phyloP scores from a whole-genome alignment of 1,140 invertebrate genomes.

The Metopolophium dirhodum region DNA sequence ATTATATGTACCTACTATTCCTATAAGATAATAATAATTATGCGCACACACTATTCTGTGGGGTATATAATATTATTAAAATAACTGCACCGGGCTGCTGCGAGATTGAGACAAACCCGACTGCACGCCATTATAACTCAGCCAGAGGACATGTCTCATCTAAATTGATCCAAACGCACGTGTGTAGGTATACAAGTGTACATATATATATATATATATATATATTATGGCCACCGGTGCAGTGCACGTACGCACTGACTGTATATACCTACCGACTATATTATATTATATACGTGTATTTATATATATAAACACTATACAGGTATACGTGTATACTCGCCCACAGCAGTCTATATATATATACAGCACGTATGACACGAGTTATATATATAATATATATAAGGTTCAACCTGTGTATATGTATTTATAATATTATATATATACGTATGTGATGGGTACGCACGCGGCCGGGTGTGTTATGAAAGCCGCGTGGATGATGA shows the following conservation, averaged over 20 bases:
- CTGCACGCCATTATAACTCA: slow-evolving; percentile 1
- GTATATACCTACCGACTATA: background rate
- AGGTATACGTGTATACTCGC: background rate
- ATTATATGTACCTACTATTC: background rate
- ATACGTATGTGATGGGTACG: background rate
- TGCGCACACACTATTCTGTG: background rate
- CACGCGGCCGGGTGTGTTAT: background rate
- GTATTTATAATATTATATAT: background rate
- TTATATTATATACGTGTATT: too few relatives aligned
- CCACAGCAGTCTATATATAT: background rate
- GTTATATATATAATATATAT: background rate
- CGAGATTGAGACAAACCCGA: background rate
- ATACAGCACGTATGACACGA: background rate
- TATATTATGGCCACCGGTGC: background rate
- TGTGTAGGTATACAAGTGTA: background rate
- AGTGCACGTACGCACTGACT: background rate
- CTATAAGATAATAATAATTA: background rate
- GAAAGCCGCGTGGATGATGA: background rate
- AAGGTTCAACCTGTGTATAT: background rate
- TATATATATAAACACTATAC: too few relatives aligned
- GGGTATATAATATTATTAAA: background rate
- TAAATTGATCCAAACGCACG: background rate
- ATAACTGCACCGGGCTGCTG: background rate
- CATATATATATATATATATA: background rate
- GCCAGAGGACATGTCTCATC: background rate